These are phyloP conservation scores for Oceanodroma tethys DNA, from an alignment of 2,113 vertebrate species.

Conservation along the genomic window DNA sequence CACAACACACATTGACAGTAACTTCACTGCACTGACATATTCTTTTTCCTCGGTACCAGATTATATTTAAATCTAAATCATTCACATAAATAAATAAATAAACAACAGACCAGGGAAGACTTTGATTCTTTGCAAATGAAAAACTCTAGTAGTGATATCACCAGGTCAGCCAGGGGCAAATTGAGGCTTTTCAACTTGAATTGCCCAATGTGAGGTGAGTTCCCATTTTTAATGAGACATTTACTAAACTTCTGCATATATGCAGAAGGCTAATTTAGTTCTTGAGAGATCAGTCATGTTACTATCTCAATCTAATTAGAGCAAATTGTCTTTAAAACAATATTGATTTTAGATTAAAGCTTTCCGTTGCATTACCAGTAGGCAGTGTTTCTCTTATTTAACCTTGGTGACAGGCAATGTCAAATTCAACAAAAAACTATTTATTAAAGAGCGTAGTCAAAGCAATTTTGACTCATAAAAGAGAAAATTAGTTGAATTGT, in stretches of 20 bases:
- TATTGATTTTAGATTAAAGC: slow-evolving; percentile 73
- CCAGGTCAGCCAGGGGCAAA: not conserved
- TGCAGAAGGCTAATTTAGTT: slow-evolving; percentile 37
- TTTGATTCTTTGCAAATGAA: not conserved
- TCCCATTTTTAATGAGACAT: not conserved
- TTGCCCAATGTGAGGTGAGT: not conserved
- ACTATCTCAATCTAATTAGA: slow-evolving; percentile 67
- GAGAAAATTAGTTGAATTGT: slow-evolving; percentile 3
- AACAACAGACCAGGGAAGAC: not conserved
- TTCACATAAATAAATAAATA: not conserved
- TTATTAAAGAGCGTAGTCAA: not conserved
- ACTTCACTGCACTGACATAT: not conserved
- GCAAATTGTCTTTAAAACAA: slow-evolving; percentile 71
- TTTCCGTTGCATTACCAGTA: slow-evolving; percentile 58
- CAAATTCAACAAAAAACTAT: not conserved
- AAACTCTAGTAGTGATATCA: not conserved
- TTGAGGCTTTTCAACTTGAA: not conserved
- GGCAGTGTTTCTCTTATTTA: slow-evolving; percentile 39
- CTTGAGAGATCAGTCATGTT: slow-evolving; percentile 28
- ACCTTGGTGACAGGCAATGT: slow-evolving; percentile 31
- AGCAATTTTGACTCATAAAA: not conserved
- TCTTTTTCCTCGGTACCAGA: not conserved
- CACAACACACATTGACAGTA: not conserved
- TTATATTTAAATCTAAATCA: not conserved
- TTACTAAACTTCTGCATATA: slow-evolving; percentile 15